A percentile compares a stretch with the other conserved stretches of the same genome.
phyloP scores from a whole-genome alignment of 1,140 invertebrate species.

The Scaptomyza hsui region DNA sequence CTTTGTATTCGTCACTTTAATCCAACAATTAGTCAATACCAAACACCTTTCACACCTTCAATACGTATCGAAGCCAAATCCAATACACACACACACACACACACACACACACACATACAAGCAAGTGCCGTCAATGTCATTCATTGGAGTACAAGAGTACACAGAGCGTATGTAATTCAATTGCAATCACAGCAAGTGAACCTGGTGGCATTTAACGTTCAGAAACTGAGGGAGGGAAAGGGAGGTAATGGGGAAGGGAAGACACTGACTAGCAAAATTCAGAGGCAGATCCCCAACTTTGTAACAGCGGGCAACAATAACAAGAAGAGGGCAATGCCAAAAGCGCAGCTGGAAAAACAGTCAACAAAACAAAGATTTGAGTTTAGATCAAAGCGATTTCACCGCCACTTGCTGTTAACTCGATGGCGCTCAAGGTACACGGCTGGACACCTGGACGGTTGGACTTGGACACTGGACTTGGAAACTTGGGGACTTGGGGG shows the following conservation, averaged over 20 bases:
- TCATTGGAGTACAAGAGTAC: conserved; percentile 52
- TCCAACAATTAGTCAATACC: conserved; percentile 76
- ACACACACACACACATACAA: conserved; percentile 13
- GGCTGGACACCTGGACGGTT: conserved; percentile 19
- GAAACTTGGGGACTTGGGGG: neutral
- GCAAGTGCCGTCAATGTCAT: conserved; percentile 61
- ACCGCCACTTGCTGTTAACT: conserved; percentile 80
- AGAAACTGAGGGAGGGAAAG: conserved; percentile 23
- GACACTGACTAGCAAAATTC: conserved; percentile 30
- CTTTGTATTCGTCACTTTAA: conserved; percentile 72
- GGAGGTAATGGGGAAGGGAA: neutral
- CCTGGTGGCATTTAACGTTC: conserved; percentile 73
- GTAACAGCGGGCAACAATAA: conserved; percentile 47
- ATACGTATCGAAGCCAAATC: conserved; percentile 37
- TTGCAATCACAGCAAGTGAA: conserved; percentile 77
- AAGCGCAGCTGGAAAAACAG: conserved; percentile 63
- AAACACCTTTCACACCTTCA: conserved; percentile 76
- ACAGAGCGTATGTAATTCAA: conserved; percentile 59
- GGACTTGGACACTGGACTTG: conserved; percentile 60
- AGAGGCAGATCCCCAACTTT: conserved; percentile 51
- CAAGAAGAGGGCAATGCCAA: conserved; percentile 56
- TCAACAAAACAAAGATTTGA: conserved; percentile 74
- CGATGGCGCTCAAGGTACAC: conserved; percentile 80
- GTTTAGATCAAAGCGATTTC: conserved; percentile 78
- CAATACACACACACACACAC: conserved; percentile 18